Percentiles rank a stretch among this genome's conserved stretches.
Evolutionary conservation across 2,113 vertebrate genomes (phyloP).

Genomic region (Calonectris borealis): DNA sequence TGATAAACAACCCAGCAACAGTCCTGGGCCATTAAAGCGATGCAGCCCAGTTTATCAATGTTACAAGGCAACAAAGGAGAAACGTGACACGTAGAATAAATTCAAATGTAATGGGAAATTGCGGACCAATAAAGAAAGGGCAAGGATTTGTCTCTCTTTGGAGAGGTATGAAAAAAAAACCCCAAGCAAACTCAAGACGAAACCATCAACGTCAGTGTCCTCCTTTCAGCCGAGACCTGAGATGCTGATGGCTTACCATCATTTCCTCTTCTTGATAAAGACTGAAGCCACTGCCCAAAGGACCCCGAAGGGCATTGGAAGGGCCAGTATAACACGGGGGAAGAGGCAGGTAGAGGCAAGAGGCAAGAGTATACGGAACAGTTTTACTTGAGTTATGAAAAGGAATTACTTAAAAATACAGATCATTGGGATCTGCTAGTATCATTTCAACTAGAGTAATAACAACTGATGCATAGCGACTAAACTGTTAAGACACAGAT

Average conservation of each 20-base stretch:
- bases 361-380: rapidly evolving
- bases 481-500: not conserved
- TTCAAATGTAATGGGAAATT: not conserved
- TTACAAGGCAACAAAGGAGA: not conserved
- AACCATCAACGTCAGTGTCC: not conserved
- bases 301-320: not conserved
- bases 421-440: not conserved
- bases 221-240: not conserved
- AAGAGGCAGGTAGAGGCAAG: not conserved
- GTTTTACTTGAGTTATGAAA: not conserved
- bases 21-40: not conserved
- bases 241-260: not conserved
- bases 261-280: not conserved
- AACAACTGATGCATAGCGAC: not conserved
- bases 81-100: not conserved
- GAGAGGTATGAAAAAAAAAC: not conserved
- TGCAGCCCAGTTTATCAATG: not conserved
- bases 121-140: not conserved
- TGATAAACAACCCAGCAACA: not conserved
- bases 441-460: not conserved
- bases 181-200: not conserved
- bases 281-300: not conserved
- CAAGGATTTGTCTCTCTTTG: not conserved
- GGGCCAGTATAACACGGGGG: not conserved
- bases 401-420: not conserved